phyloP scores from a whole-genome alignment of 2,888 invertebrate genomes.

The Halictus ligatus region DNA sequence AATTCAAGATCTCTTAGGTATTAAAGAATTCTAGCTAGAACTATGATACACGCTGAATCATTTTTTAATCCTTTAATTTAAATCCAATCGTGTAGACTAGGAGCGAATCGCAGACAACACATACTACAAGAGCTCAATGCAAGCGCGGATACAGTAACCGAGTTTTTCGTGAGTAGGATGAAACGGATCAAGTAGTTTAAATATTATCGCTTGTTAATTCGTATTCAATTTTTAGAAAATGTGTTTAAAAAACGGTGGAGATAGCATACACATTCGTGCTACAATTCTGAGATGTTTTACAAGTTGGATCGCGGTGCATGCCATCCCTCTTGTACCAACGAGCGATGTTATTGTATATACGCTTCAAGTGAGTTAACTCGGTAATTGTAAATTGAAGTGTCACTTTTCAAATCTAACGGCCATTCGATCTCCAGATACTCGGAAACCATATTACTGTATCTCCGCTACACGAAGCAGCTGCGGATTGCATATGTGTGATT shows the following conservation, averaged over 20 bases:
- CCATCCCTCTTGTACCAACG: slow-evolving; percentile 91
- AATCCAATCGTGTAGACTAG: slow-evolving; percentile 85
- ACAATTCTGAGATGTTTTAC: slow-evolving; percentile 94
- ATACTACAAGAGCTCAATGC: slow-evolving; percentile 92
- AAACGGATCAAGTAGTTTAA: not conserved
- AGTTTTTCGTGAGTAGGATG: slow-evolving; percentile 87
- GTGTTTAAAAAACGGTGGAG: slow-evolving; percentile 88
- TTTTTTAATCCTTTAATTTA: not conserved
- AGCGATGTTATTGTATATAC: slow-evolving; percentile 90
- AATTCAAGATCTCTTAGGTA: slow-evolving; percentile 90
- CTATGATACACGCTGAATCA: not conserved
- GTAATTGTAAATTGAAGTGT: not conserved
- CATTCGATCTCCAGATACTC: slow-evolving; percentile 84
- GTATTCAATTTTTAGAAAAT: slow-evolving; percentile 86
- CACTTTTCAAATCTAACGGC: not conserved
- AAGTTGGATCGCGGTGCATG: slow-evolving; percentile 95
- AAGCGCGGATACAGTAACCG: slow-evolving; percentile 91
- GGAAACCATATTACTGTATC: slow-evolving; percentile 87
- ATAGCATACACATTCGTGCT: slow-evolving; percentile 89
- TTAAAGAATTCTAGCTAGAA: not conserved
- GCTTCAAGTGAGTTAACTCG: slow-evolving; percentile 85
- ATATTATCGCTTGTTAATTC: slow-evolving; percentile 12
- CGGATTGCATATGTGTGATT: slow-evolving; percentile 95
- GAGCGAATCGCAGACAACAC: slow-evolving; percentile 95
- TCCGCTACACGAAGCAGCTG: slow-evolving; percentile 94